A percentile compares a stretch with the other conserved stretches of the same genome.
These are phyloP conservation scores for Hemichromis elongatus DNA, from an alignment of 2,113 vertebrate species.

Conservation along the genomic window DNA sequence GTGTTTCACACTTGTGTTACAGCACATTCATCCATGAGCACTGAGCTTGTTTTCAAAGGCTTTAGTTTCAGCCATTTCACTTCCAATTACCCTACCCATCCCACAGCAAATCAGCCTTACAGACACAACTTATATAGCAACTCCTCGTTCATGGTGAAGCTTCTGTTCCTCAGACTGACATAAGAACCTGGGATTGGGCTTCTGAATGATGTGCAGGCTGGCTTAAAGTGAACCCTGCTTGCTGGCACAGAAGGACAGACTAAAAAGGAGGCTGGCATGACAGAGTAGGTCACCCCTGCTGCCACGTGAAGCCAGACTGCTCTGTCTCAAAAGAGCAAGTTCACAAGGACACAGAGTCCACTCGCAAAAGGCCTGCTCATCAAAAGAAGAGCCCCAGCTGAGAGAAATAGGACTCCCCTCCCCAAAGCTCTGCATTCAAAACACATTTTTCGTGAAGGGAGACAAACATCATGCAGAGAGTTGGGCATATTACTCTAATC, in stretches of 20 bases:
- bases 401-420: neutral
- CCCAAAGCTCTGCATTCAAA: slow-evolving; percentile 13
- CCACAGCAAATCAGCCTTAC: neutral
- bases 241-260: slow-evolving; percentile 19
- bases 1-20: neutral
- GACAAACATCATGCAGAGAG: neutral
- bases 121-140: neutral
- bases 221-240: slow-evolving; percentile 25
- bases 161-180: neutral
- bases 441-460: slow-evolving; percentile 27
- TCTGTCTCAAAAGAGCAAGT: slow-evolving; percentile 5
- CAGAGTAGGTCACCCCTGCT: slow-evolving; percentile 29
- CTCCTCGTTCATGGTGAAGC: neutral
- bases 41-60: neutral
- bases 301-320: slow-evolving; percentile 48
- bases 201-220: slow-evolving; percentile 1
- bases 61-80: neutral
- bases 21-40: slow-evolving; percentile 2
- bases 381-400: slow-evolving; percentile 16
- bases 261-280: slow-evolving; percentile 16
- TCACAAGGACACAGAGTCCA: slow-evolving; percentile 38
- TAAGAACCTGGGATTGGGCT: neutral
- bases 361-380: slow-evolving; percentile 1
- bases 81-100: neutral
- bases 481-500: neutral